Evolutionary conservation across 30 jellyfish, hydroid and myxozoan genomes (phyloP).

Genomic region (Cassiopea andromeda): DNA sequence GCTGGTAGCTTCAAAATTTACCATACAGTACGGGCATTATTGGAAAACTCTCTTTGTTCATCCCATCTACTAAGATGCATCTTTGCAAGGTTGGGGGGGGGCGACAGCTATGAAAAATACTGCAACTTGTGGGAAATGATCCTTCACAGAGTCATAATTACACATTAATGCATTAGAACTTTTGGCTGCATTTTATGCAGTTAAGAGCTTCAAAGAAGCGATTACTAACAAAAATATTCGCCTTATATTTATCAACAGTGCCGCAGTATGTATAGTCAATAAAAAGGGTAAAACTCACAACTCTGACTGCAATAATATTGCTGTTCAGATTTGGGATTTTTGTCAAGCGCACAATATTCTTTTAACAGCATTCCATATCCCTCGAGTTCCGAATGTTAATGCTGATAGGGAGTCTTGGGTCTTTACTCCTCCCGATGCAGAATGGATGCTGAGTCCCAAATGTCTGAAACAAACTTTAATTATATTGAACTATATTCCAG

Average conservation of each 20-base stretch:
- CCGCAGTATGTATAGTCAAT: constrained; percentile 50
- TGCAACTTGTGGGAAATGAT: constrained; percentile 39
- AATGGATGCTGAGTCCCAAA: not conserved
- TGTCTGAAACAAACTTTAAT: not conserved
- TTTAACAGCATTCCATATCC: constrained; percentile 45
- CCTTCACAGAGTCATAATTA: constrained; percentile 4
- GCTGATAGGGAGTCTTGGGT: not conserved
- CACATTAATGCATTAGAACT: constrained; percentile 24
- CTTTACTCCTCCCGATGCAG: not conserved
- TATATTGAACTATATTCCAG: not conserved
- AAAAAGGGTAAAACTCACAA: constrained; percentile 45
- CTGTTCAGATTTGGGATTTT: constrained; percentile 34
- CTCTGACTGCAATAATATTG: constrained; percentile 25
- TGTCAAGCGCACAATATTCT: constrained; percentile 23
- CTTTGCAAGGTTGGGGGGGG: constrained; percentile 61
- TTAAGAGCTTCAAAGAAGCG: not conserved
- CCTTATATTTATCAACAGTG: constrained; percentile 44
- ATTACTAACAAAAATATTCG: constrained; percentile 12
- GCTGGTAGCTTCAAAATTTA: constrained; percentile 38
- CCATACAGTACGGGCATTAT: not conserved
- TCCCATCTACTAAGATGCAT: constrained; percentile 34
- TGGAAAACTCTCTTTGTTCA: constrained; percentile 4
- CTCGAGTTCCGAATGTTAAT: not conserved
- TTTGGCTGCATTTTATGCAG: constrained; percentile 15
- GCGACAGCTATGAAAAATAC: not conserved